A percentile compares a stretch with the other conserved stretches of the same genome.
Conservation (phyloP, 2,888 invertebrate species). For the Dermolepida albohirtum region DNA sequence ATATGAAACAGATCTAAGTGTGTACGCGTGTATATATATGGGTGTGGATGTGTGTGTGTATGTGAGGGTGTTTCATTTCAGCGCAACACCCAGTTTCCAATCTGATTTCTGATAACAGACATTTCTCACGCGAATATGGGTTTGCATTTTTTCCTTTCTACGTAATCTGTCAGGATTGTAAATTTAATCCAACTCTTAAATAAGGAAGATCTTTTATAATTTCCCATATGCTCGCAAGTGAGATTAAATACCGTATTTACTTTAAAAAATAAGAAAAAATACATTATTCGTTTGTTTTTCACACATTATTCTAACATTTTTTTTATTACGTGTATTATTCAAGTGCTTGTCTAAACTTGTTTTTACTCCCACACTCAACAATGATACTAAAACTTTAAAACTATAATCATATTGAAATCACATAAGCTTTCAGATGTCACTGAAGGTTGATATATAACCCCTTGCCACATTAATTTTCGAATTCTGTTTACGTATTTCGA, state of each 20-base stretch:
- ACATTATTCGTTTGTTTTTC: no score
- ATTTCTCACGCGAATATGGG: slow-evolving; percentile 20
- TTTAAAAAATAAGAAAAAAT: no score
- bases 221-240: not conserved
- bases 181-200: slow-evolving; percentile 15
- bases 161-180: slow-evolving; percentile 7
- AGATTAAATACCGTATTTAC: not conserved
- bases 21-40: slow-evolving; percentile 4
- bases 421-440: no score
- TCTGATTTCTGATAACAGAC: slow-evolving; percentile 29
- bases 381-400: no score
- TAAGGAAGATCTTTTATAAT: not conserved
- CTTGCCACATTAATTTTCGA: no score
- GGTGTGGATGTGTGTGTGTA: slow-evolving; percentile 7
- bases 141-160: slow-evolving; percentile 3
- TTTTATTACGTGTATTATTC: no score
- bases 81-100: slow-evolving; percentile 24
- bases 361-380: no score
- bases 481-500: no score
- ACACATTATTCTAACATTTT: no score
- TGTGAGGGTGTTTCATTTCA: slow-evolving; percentile 30
- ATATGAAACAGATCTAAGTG: slow-evolving; percentile 23
- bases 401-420: no score
- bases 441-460: no score
- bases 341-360: no score